These are phyloP conservation scores for Yponomeuta sedellus DNA, from an alignment of 2,888 invertebrate species.

Conservation along the genomic window DNA sequence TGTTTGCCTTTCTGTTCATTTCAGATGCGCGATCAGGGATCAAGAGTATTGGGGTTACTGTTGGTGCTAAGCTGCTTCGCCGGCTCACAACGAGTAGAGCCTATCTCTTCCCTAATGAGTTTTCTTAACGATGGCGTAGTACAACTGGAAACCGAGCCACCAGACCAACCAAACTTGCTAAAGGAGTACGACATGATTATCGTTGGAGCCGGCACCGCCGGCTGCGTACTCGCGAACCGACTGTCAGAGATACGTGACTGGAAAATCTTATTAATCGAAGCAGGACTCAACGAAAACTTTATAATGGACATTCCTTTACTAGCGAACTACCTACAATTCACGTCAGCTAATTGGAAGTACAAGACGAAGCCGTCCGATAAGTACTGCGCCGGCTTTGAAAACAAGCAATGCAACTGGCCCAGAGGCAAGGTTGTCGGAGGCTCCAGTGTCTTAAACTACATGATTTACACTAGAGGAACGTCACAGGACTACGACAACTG, in stretches of 20 bases:
- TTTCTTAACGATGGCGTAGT: constrained; percentile 72
- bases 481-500: constrained; percentile 85
- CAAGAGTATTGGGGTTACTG: constrained; percentile 36
- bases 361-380: constrained; percentile 84
- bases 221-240: constrained; percentile 84
- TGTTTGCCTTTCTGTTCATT: constrained; percentile 30
- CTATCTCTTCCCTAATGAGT: constrained; percentile 67
- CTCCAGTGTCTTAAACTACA: constrained; percentile 86
- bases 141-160: constrained; percentile 72
- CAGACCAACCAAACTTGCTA: constrained; percentile 63
- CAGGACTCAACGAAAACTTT: constrained; percentile 82
- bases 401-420: constrained; percentile 86
- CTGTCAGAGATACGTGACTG: constrained; percentile 82
- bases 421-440: constrained; percentile 90
- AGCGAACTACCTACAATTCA: constrained; percentile 83
- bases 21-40: constrained; percentile 54
- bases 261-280: constrained; percentile 83
- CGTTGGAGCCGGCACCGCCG: constrained; percentile 88
- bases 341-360: constrained; percentile 87
- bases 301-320: constrained; percentile 86
- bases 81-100: constrained; percentile 45
- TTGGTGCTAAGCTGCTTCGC: constrained; percentile 39
- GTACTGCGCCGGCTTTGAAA: constrained; percentile 85
- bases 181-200: constrained; percentile 85
- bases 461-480: constrained; percentile 86